A percentile compares a stretch with the other conserved stretches of the same genome.
Evolutionary conservation across 37 sponge, comb jelly and placozoan species (phyloP).

Genomic region (Agelas oroides): DNA sequence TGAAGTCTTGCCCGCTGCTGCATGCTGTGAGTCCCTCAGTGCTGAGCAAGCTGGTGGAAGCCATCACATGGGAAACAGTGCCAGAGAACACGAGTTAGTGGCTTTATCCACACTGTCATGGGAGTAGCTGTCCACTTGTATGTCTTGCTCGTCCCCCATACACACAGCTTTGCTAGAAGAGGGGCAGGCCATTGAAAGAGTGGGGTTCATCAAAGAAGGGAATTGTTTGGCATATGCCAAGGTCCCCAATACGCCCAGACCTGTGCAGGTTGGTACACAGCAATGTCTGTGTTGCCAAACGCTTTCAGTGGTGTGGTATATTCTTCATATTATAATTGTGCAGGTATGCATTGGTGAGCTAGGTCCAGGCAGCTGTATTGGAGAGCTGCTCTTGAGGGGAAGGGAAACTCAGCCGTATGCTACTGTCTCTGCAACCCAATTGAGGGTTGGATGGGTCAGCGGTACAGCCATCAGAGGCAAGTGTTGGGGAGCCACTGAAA

Average conservation of each 20-base stretch:
- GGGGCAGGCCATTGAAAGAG: slow-evolving; percentile 20
- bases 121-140: too few relatives aligned
- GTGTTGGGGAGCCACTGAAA: too few relatives aligned
- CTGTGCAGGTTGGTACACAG: slow-evolving; percentile 7
- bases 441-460: slow-evolving; percentile 28
- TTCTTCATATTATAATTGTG: not conserved
- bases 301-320: not conserved
- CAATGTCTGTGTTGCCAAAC: not conserved
- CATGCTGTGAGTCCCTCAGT: slow-evolving; percentile 26
- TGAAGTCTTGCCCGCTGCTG: slow-evolving; percentile 47
- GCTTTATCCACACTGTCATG: too few relatives aligned
- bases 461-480: slow-evolving; percentile 1
- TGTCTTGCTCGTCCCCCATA: too few relatives aligned
- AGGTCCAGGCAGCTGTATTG: slow-evolving; percentile 37
- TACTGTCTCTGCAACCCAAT: not conserved
- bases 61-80: slow-evolving; percentile 38
- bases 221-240: slow-evolving; percentile 21
- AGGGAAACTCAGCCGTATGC: slow-evolving; percentile 31
- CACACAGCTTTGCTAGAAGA: slow-evolving; percentile 33
- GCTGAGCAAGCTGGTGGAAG: slow-evolving; percentile 12
- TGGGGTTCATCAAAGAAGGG: slow-evolving; percentile 48
- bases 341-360: slow-evolving; percentile 55
- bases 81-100: slow-evolving; percentile 30
- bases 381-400: slow-evolving; percentile 43
- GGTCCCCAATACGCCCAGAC: slow-evolving; percentile 3